Base-by-base conservation (phyloP, 2,113 vertebrate species). In the Catharus minimus region DNA sequence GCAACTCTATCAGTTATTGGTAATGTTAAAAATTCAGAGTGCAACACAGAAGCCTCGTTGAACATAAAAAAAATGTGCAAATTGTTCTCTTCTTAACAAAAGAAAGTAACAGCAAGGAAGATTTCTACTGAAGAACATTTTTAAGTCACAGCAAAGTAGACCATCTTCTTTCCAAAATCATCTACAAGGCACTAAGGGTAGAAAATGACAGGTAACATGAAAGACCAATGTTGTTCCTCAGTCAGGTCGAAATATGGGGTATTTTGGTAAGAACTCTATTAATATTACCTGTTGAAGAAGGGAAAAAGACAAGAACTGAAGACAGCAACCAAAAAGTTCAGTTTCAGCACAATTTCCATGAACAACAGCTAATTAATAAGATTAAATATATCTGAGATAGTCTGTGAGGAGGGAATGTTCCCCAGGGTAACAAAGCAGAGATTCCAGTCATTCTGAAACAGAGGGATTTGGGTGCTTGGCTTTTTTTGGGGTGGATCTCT, bases 211-310 rank as follows among this genome's bases (percentile, higher is more conserved):
- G 97, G 97, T 97, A 97, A 97, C 97, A 96, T 93, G 97, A 97
- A 92, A 98, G 96, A 96, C 89, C 90, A 91, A 95, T 74, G 95
- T 49, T 97, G 97, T 92, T 97, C 96, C 97, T 99, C 98, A 99
- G 98, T 99, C 99, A 53, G 99, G 99, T 97, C 99, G 98, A 95
- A 99, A 99, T 98, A 99, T 99, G 95, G 99, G 99, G 96, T 99
- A 99, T 98, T 99, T 99, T 97, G 98, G 99, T 98, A 99, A 97
- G 98, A 99, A 99, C 97, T 99, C 99, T 99, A 99, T 99, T 98
- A 99, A 98, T 98, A 99, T 99, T 95, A 99, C 99, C 99, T 99
- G 95, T 58, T 96, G 97, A 97, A 95, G 90, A 94, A 97, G 95
- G 89, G 82, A 81, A 77, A 93, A 53, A 96, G 56, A 97, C 73